Percentiles rank a stretch among this genome's conserved stretches.
Conservation (phyloP, 53 echinoderm and acorn worm genomes). For the Stichopus horrens region DNA sequence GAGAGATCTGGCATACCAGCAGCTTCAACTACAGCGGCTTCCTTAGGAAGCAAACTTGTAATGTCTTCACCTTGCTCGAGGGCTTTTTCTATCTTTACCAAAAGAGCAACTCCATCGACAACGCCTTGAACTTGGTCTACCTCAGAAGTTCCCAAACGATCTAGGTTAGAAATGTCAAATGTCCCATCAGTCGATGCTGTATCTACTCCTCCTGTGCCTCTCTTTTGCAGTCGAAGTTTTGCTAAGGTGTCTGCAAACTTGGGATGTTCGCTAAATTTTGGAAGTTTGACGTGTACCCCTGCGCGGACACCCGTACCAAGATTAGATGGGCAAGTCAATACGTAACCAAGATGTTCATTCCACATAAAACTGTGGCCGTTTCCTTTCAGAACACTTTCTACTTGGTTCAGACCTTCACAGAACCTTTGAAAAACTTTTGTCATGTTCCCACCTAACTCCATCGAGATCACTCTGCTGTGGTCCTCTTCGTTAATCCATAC, state of each 20-base stretch:
- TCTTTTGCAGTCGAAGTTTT: conserved; percentile 66
- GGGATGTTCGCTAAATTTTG: conserved; percentile 60
- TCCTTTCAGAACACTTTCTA: conserved; percentile 59
- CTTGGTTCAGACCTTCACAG: conserved; percentile 72
- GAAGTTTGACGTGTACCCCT: conserved; percentile 80
- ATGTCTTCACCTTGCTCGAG: conserved; percentile 71
- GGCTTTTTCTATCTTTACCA: conserved; percentile 78
- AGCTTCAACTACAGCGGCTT: conserved; percentile 48
- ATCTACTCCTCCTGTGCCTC: conserved; percentile 74
- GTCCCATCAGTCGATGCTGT: conserved; percentile 68
- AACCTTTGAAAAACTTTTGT: conserved; percentile 68
- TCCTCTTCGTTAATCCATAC: conserved; percentile 98
- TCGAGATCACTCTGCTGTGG: conserved; percentile 83
- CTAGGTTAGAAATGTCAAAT: conserved; percentile 69
- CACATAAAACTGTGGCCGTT: conserved; percentile 74
- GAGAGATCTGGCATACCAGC: conserved; percentile 83
- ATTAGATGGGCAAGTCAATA: conserved; percentile 83
- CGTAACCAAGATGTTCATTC: conserved; percentile 83
- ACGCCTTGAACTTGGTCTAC: conserved; percentile 78
- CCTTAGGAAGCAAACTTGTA: conserved; percentile 64
- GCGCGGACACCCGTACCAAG: conserved; percentile 81
- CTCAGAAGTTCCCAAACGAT: conserved; percentile 66
- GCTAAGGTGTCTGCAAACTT: conserved; percentile 62
- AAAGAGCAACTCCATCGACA: conserved; percentile 71
- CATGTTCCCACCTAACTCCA: conserved; percentile 84